Evolutionary conservation across 2,113 vertebrate species (phyloP).

Genomic region (Anarhynchus alexandrinus): DNA sequence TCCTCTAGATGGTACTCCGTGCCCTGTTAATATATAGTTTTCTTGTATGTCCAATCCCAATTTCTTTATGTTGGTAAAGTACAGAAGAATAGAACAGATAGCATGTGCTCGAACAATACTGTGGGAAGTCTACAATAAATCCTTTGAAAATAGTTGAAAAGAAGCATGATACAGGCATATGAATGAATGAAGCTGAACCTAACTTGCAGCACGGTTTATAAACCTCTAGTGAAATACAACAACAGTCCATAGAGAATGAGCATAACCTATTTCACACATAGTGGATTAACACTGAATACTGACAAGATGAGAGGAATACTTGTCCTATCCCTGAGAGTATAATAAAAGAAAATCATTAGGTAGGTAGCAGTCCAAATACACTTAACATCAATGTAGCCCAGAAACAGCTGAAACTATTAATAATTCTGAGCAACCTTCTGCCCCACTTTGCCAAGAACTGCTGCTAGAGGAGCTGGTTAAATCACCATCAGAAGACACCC

Average conservation of each 20-base stretch:
- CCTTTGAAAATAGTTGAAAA: background rate
- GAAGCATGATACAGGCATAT: background rate
- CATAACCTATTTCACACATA: background rate
- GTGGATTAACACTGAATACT: background rate
- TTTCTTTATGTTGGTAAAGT: background rate
- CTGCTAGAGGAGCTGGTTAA: background rate
- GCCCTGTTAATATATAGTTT: background rate
- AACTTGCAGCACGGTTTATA: background rate
- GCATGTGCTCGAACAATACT: background rate
- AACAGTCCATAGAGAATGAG: background rate
- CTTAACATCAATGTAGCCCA: background rate
- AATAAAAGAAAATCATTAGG: background rate
- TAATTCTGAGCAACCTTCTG: background rate
- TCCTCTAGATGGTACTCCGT: constrained; percentile 54
- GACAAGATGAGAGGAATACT: background rate
- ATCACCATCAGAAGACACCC: background rate
- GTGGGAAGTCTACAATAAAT: background rate
- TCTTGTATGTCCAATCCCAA: background rate
- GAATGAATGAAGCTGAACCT: background rate
- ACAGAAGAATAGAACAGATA: background rate
- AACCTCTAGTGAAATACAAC: background rate
- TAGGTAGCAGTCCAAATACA: background rate
- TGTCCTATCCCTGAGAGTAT: background rate
- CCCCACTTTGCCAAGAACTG: background rate
- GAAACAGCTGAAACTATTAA: background rate